Evolutionary conservation across 2,797 vertebrate species (phyloP).

Genomic region (Myripristis jacobus): DNA sequence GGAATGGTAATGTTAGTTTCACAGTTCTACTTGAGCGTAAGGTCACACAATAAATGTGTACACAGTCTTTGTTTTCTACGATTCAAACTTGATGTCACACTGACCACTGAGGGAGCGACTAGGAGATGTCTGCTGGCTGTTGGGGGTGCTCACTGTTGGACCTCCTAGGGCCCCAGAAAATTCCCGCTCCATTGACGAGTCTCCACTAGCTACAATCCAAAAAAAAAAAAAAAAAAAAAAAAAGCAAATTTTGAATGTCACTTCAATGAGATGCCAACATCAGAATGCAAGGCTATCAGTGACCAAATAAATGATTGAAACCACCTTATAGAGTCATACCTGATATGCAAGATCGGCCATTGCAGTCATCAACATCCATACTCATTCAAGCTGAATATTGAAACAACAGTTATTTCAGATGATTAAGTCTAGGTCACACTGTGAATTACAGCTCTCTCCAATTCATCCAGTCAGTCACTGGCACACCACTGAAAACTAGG

Average conservation of each 20-base stretch:
- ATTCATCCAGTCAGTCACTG: not conserved
- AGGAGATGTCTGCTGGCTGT: constrained; percentile 95
- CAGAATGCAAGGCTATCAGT: not conserved
- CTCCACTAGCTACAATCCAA: constrained; percentile 88
- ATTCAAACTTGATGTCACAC: constrained; percentile 49
- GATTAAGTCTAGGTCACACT: not conserved
- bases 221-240: constrained; percentile 41
- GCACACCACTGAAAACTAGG: not conserved
- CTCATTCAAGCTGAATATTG: constrained; percentile 83
- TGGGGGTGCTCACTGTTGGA: constrained; percentile 94
- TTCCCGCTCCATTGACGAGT: constrained; percentile 97
- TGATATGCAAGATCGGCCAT: constrained; percentile 92
- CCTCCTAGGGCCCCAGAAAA: constrained; percentile 92
- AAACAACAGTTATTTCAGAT: constrained; percentile 60
- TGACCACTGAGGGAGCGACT: constrained; percentile 94
- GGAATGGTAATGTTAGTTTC: not conserved
- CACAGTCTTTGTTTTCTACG: not conserved
- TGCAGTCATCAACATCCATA: constrained; percentile 97
- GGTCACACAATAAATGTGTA: not conserved
- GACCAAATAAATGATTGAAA: constrained; percentile 32
- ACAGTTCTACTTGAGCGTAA: not conserved
- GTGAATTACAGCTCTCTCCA: not conserved
- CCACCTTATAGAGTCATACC: constrained; percentile 75
- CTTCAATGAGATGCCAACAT: not conserved
- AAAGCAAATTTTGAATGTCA: not conserved